Percentiles rank a stretch among this genome's conserved stretches.
Evolutionary conservation across 2,888 invertebrate genomes (phyloP).

Genomic region (Drosophila paranaensis): DNA sequence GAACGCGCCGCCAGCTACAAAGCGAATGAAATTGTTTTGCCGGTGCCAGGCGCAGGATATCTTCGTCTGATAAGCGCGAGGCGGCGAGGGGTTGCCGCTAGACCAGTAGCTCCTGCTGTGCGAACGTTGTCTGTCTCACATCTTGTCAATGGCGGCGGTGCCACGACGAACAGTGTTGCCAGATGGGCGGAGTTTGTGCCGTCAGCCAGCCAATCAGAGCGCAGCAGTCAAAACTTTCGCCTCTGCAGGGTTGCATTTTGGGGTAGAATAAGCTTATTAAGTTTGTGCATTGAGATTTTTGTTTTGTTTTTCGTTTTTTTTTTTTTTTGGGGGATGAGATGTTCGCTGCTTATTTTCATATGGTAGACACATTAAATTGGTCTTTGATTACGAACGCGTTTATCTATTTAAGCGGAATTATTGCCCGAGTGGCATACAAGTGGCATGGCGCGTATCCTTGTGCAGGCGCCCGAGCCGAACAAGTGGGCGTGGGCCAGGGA

Average conservation of each 20-base stretch:
- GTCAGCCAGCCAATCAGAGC: constrained; percentile 49
- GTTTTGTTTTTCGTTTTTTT: not conserved
- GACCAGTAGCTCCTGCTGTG: constrained; percentile 10
- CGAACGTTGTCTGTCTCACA: constrained; percentile 25
- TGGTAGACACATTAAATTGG: constrained; percentile 58
- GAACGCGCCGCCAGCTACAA: constrained; percentile 56
- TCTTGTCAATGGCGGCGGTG: constrained; percentile 70
- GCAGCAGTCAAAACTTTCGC: constrained; percentile 36
- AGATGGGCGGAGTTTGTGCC: constrained; percentile 54
- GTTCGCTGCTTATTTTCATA: constrained; percentile 33
- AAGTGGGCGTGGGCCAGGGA: constrained; percentile 15
- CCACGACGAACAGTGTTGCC: constrained; percentile 56
- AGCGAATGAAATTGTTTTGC: constrained; percentile 55
- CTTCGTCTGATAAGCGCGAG: constrained; percentile 56
- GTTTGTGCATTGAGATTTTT: constrained; percentile 21
- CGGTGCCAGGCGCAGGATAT: constrained; percentile 42
- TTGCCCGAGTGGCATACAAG: constrained; percentile 59
- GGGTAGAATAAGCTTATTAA: constrained; percentile 76
- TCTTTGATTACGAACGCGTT: constrained; percentile 65
- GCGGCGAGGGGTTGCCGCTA: constrained; percentile 45
- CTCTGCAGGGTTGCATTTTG: constrained; percentile 59
- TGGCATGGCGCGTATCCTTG: constrained; percentile 14
- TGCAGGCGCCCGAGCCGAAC: constrained; percentile 34
- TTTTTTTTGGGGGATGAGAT: constrained; percentile 3
- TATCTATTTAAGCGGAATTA: constrained; percentile 80